Percentiles rank a stretch among this genome's conserved stretches.
Conservation (phyloP, 2,888 invertebrate species). For the Drosophila neonasuta region DNA sequence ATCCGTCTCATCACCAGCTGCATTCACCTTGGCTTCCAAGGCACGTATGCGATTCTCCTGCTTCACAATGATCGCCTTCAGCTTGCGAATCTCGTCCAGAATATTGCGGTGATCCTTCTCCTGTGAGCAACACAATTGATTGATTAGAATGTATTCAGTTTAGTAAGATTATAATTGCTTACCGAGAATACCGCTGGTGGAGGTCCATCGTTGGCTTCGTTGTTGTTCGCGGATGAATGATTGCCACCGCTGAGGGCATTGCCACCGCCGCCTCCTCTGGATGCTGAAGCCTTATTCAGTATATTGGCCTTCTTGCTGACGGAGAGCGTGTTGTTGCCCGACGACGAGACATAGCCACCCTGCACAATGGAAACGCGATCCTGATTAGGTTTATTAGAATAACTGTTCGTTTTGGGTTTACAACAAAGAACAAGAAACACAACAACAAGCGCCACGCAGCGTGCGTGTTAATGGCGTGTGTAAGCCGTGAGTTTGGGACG, state of each 20-base stretch:
- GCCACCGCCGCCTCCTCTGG: slow-evolving; percentile 81
- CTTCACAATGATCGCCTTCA: slow-evolving; percentile 96
- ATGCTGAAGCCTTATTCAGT: slow-evolving; percentile 86
- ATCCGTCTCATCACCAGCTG: slow-evolving; percentile 77
- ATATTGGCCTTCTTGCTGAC: slow-evolving; percentile 91
- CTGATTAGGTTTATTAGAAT: slow-evolving; percentile 83
- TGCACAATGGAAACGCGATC: slow-evolving; percentile 87
- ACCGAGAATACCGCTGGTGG: slow-evolving; percentile 80
- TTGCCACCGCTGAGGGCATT: slow-evolving; percentile 56
- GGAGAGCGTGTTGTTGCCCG: slow-evolving; percentile 85
- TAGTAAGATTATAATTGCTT: slow-evolving; percentile 50
- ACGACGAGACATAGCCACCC: slow-evolving; percentile 86
- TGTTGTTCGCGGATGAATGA: slow-evolving; percentile 71
- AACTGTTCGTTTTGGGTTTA: slow-evolving; percentile 72
- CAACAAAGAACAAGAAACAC: slow-evolving; percentile 77
- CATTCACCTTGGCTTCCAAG: slow-evolving; percentile 80
- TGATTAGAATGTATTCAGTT: slow-evolving; percentile 8
- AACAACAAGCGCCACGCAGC: slow-evolving; percentile 80
- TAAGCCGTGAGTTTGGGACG: slow-evolving; percentile 34
- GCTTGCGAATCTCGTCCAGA: slow-evolving; percentile 93
- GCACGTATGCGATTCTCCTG: slow-evolving; percentile 88
- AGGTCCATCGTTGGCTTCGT: slow-evolving; percentile 65
- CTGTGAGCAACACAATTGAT: slow-evolving; percentile 51
- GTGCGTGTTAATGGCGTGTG: slow-evolving; percentile 76
- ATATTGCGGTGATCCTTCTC: slow-evolving; percentile 89